Conservation (phyloP, 2,113 vertebrate genomes). For the Gopherus flavomarginatus region DNA sequence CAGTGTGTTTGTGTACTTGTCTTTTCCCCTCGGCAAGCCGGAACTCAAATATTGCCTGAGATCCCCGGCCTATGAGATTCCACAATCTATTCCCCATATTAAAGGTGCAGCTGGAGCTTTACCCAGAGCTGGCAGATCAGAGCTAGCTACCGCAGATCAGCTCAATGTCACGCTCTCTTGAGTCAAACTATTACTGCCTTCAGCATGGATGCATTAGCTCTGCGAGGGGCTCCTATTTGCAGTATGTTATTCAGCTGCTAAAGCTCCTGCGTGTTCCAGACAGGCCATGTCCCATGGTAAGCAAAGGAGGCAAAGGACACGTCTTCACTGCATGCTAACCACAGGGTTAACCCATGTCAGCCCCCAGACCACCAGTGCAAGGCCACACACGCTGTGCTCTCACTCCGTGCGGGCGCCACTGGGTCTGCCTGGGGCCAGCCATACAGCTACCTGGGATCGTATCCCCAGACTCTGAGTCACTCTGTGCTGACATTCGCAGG, state of each 20-base stretch:
- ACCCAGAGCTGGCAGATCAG: background rate
- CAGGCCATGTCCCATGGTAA: no score
- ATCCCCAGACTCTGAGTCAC: background rate
- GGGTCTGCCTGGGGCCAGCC: no score
- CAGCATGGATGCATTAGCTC: no score
- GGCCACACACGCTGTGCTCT: background rate
- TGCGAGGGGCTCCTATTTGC: background rate
- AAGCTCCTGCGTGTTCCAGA: no score
- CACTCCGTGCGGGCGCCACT: background rate
- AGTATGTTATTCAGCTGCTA: no score
- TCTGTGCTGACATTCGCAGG: background rate
- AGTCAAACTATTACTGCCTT: background rate
- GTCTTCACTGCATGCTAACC: background rate
- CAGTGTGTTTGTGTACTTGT: background rate
- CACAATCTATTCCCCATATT: background rate
- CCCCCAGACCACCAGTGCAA: background rate
- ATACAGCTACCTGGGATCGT: background rate
- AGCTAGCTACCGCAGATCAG: background rate
- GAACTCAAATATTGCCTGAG: background rate
- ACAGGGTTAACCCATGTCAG: background rate
- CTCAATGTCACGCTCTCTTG: background rate
- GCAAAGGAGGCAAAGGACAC: background rate
- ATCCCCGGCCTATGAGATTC: background rate
- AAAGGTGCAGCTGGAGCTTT: fast-evolving
- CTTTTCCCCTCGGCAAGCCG: background rate